Percentiles rank a stretch among this genome's conserved stretches.
Evolutionary conservation across 2,113 vertebrate species (phyloP).

Genomic region (Sprattus sprattus): DNA sequence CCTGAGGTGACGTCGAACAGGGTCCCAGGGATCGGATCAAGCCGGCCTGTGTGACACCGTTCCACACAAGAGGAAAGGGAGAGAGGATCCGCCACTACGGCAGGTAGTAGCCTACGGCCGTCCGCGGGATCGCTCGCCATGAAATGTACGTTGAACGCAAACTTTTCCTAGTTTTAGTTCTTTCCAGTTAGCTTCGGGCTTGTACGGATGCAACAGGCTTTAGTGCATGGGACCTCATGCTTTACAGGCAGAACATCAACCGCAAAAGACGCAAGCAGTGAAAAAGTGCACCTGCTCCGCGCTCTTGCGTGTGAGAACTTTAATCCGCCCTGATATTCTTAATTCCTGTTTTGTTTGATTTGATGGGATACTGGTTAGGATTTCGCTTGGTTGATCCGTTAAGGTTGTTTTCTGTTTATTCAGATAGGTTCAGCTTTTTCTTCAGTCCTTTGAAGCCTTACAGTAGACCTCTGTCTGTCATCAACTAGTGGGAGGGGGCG

Average conservation of each 20-base stretch:
- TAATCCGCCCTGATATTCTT: slow-evolving; percentile 17
- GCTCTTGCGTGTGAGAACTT: not conserved
- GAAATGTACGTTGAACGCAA: slow-evolving; percentile 37
- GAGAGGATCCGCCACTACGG: slow-evolving; percentile 31
- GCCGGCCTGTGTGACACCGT: slow-evolving; percentile 38
- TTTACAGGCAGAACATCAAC: not conserved
- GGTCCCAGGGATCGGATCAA: slow-evolving; percentile 36
- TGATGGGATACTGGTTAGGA: not conserved
- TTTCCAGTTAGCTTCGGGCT: slow-evolving; percentile 16
- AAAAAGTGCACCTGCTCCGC: slow-evolving; percentile 25
- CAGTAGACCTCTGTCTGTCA: too few relatives aligned
- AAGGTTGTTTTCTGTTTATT: not conserved
- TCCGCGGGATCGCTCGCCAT: slow-evolving; percentile 25
- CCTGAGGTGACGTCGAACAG: slow-evolving; percentile 24
- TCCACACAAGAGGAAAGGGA: slow-evolving; percentile 29
- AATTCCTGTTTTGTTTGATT: not conserved
- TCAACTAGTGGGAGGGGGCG: too few relatives aligned
- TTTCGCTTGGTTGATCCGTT: not conserved
- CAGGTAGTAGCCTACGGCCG: slow-evolving; percentile 38
- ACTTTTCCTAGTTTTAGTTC: slow-evolving; percentile 29
- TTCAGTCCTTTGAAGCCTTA: not conserved
- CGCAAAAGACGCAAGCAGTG: slow-evolving; percentile 12
- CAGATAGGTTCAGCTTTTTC: not conserved
- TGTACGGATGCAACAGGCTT: slow-evolving; percentile 28
- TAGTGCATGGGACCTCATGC: not conserved